Evolutionary conservation across 2,113 vertebrate genomes (phyloP).

Genomic region (Hypanus sabinus): DNA sequence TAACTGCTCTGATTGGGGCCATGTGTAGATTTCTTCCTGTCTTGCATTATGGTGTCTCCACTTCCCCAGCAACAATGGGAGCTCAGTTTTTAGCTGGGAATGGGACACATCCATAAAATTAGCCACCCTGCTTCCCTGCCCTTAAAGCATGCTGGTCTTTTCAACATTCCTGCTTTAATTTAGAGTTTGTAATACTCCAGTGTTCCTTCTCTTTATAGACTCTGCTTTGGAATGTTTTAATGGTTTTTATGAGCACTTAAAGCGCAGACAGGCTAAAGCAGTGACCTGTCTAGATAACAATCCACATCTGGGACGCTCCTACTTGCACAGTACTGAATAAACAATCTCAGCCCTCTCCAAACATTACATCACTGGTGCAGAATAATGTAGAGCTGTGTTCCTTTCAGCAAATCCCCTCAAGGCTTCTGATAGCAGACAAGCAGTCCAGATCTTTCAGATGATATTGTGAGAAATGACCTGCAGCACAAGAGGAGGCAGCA

Average conservation of each 20-base stretch:
- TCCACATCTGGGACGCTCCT: not conserved
- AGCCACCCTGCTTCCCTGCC: not conserved
- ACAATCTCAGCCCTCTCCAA: not conserved
- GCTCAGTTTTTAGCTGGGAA: not conserved
- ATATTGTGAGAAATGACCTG: not conserved
- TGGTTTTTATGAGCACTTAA: slow-evolving; percentile 32
- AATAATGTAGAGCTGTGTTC: not conserved
- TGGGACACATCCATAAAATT: not conserved
- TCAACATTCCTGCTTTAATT: not conserved
- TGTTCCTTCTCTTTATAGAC: too few relatives aligned
- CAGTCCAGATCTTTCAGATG: not conserved
- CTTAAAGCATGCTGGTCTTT: not conserved
- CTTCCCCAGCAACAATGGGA: not conserved
- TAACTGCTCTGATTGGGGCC: not conserved
- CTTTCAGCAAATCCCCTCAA: not conserved
- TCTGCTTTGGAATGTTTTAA: not conserved
- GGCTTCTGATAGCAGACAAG: not conserved
- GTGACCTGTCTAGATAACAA: not conserved
- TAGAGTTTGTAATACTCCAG: not conserved
- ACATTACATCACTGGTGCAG: not conserved
- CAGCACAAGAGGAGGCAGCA: not conserved
- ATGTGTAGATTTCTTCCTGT: not conserved
- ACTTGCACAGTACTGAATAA: not conserved
- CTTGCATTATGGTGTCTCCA: not conserved
- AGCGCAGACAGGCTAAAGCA: not conserved